Evolutionary conservation across 2,888 invertebrate species (phyloP), one percentile per base, ranked within the genome.

Genomic region (Meghimatium bilineatum): DNA sequence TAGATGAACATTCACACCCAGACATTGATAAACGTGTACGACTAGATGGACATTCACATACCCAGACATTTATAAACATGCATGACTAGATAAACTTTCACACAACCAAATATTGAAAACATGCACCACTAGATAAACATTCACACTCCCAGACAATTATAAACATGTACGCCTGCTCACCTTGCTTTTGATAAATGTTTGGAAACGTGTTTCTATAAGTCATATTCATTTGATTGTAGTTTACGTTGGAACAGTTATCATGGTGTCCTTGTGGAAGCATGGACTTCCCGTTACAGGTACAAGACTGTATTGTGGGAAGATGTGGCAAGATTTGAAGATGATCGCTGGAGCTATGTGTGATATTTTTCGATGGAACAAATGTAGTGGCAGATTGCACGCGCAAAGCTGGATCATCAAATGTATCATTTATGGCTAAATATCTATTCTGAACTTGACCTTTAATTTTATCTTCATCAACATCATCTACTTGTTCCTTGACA

Each of bases 301-400:
- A 80, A 34, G 83, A 86, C 34, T 87, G 83, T 26, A 86, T 80
- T 20, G 85, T 80, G n/a, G 88, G 82, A 10, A 89, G 85, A 29
- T 88, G 86, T 0, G 89, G 89, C 12, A 89, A 82, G n/a, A 85
- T 82, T 20, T 85, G 29, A n/a, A 81, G 77, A 23, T 60, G 72
- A 66, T 85, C 87, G 32, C 87, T 86, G 17, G 88, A 88, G 44
- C 88, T 86, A 36, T 89, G 87, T 29, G 89, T 89, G 84, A 87
- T 88, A 36, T 86, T 80, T 29, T 85, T 87, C n/a, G 85, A 86
- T 26, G 86, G 80, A 1, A 91, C 90, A 23, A 89, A 89, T 14
- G 91, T 91, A 26, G 91, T 91, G 56, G 90, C 91, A 0, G 91
- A 86, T 85, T 91, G 91, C 74, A 91, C 89, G 34, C 89, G 87